These are phyloP conservation scores for Eulemur coronatus DNA, from an alignment of 2,797 vertebrate species.

Conservation along the genomic window DNA sequence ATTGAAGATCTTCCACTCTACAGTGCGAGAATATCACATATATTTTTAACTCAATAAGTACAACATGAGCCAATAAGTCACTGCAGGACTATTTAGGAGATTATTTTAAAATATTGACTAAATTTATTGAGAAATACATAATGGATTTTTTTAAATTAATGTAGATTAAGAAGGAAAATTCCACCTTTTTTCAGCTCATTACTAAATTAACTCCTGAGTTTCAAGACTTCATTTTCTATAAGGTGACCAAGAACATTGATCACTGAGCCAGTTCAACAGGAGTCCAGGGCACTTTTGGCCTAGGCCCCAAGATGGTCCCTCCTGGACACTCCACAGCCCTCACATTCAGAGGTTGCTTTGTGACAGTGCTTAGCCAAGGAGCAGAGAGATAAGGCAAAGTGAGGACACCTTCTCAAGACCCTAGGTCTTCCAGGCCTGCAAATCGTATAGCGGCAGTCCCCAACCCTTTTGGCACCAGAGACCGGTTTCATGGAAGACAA, in stretches of 20 bases:
- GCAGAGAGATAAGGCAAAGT: not conserved
- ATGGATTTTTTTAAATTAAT: conserved; percentile 64
- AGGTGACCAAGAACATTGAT: not conserved
- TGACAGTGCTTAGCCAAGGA: not conserved
- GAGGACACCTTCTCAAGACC: not conserved
- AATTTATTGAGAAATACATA: conserved; percentile 63
- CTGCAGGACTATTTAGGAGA: conserved; percentile 49
- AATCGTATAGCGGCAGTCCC: not conserved
- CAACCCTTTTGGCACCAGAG: no score
- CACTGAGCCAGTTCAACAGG: not conserved
- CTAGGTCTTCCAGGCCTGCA: not conserved
- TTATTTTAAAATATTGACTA: conserved; percentile 70
- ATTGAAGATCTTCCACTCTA: not conserved
- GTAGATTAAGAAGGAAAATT: conserved; percentile 36
- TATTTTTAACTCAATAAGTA: conserved; percentile 61
- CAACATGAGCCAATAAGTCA: conserved; percentile 71
- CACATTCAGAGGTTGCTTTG: not conserved
- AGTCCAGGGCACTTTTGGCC: not conserved
- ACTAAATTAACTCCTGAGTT: conserved; percentile 69
- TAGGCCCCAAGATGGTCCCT: not conserved
- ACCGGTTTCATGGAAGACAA: no score
- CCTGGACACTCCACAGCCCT: not conserved
- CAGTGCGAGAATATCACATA: conserved; percentile 62
- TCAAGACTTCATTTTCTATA: conserved; percentile 10
- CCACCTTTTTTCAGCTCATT: conserved; percentile 69